Evolutionary conservation across 2,797 vertebrate species (phyloP), one percentile per base, ranked within the genome.

Genomic region (Poecilia wingei): DNA sequence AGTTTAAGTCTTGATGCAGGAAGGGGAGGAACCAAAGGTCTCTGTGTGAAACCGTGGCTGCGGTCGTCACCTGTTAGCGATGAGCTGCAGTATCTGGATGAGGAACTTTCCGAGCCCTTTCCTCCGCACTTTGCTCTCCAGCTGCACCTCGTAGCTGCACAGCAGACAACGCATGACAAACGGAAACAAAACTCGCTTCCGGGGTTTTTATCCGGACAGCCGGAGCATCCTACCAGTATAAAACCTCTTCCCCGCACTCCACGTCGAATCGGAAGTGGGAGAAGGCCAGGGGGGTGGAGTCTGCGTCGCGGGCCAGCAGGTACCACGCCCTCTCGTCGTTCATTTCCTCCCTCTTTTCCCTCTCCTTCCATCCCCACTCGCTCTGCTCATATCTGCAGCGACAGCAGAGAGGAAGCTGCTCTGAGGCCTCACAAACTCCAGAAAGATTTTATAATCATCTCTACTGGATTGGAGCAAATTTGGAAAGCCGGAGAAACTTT

Each of bases 291-390:
- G 97, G 97, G 51, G 94, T 80, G 0, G 95, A 94, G 78, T 95
- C 94, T 0, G 91, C 80, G 20, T 99, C 97, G 0, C 96, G 95
- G 43, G 97, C 98, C 33, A 98, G 92, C 13, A 98, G 96, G 92
- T 98, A 98, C 97, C 97, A 98, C 14, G 98, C 97, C n/a, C 97
- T 95, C 84, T 98, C 98, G 0, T 98, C 97, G 0, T 96, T 96
- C 96, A 99, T 97, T 89, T 99, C 98, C 22, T 97, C 97, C 6
- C 96, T 93, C 85, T 99, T 99, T 92, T 98, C 98, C 53, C 98
- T 93, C 85, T 99, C 98, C 89, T 98, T 98, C 98, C 98, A 99
- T 1, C 98, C 98, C 98, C 98, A 99, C 84, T 98, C 97, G 0
- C 98, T 99, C 88, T 98, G 98, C 93, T 98, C 97, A 1, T 99